Evolutionary conservation across 2,888 invertebrate species (phyloP).

Genomic region (Neoascia interrupta): DNA sequence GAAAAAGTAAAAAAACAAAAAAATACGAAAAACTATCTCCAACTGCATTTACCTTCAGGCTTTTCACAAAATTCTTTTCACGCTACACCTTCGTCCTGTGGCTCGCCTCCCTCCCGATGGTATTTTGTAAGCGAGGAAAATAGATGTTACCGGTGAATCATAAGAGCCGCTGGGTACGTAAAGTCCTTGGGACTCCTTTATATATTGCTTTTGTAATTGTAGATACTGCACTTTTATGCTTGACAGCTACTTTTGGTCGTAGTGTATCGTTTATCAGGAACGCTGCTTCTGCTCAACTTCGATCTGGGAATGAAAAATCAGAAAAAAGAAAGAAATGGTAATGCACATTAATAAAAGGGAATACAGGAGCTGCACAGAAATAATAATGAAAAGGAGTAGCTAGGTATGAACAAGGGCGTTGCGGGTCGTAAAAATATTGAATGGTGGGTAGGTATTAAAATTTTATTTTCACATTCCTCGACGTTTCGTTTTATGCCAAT

Average conservation of each 20-base stretch:
- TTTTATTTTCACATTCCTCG: conserved; percentile 16
- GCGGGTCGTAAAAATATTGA: conserved; percentile 11
- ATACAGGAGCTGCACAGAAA: conserved; percentile 9
- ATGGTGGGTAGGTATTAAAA: conserved; percentile 23
- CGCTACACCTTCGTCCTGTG: not conserved
- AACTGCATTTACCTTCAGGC: conserved; percentile 50
- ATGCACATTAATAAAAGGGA: conserved; percentile 4
- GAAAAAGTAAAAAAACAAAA: too few relatives aligned
- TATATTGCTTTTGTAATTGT: conserved; percentile 25
- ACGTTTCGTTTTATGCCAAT: too few relatives aligned
- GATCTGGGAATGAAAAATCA: conserved; percentile 28
- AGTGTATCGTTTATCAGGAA: conserved; percentile 14
- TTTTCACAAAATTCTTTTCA: conserved; percentile 22
- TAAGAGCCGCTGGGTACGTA: conserved; percentile 47
- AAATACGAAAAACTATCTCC: conserved; percentile 1
- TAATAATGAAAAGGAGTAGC: conserved; percentile 2
- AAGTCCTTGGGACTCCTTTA: conserved; percentile 18
- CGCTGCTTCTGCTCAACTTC: conserved; percentile 17
- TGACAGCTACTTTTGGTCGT: conserved; percentile 21
- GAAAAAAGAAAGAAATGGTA: conserved; percentile 4
- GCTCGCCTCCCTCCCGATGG: conserved; percentile 4
- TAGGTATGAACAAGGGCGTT: not conserved
- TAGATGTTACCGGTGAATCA: conserved; percentile 66
- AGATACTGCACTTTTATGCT: conserved; percentile 15
- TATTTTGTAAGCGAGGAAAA: conserved; percentile 49